Conservation (phyloP, 2,888 invertebrate species). For the Troilus luridus region DNA sequence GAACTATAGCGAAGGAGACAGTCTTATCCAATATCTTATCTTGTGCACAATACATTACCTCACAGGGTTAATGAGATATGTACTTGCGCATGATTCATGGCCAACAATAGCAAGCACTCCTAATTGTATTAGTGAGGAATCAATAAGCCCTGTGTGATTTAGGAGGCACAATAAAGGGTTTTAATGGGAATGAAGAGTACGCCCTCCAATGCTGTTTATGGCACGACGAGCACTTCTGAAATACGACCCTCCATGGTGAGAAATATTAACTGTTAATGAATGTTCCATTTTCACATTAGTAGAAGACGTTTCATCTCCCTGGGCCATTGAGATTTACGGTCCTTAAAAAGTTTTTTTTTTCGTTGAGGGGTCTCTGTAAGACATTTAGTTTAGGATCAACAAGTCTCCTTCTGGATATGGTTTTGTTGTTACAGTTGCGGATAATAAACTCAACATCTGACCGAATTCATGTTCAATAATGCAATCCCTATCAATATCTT, state of each 20-base stretch:
- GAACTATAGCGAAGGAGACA: slow-evolving; percentile 42
- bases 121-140: slow-evolving; percentile 31
- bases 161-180: background rate
- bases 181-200: background rate
- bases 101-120: slow-evolving; percentile 4
- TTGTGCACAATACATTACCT: slow-evolving; percentile 12
- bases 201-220: background rate
- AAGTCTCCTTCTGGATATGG: background rate
- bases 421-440: background rate
- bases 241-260: background rate
- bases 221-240: background rate
- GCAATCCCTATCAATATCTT: too few relatives aligned
- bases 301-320: background rate
- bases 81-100: slow-evolving; percentile 31
- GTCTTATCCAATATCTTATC: slow-evolving; percentile 45
- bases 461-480: too few relatives aligned
- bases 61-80: slow-evolving; percentile 41
- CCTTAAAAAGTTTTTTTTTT: background rate
- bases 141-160: background rate
- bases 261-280: slow-evolving; percentile 11
- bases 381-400: background rate
- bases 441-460: background rate
- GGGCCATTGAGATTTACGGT: background rate
- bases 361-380: background rate
- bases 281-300: slow-evolving; percentile 6